Base-by-base conservation (phyloP, 2,888 invertebrate genomes). In the Caenorhabditis japonica region DNA sequence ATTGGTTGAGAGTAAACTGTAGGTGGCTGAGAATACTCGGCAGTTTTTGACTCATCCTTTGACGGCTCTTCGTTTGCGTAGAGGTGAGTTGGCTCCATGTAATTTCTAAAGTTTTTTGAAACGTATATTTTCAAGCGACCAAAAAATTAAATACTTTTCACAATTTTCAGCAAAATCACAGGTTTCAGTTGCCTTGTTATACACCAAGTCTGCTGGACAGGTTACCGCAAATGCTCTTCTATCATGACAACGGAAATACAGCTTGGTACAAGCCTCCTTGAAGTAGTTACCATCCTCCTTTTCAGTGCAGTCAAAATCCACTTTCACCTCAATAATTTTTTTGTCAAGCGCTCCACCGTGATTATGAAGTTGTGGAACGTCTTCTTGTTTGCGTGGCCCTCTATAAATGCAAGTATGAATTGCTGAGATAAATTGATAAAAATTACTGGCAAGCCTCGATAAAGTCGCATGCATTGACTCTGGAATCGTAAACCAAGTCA, bases 381-480 rank as follows among this genome's bases (percentile, higher is more conserved):
- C 44, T 44, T 53, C 59, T 44, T 46, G 68, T 12, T 41, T 43
- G 3, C 62, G 34, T 44, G 55, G 41, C 5, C 44, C 46, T 21
- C 74, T 74, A 38, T 12, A 56, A 44, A 12, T 23, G 27, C 39
- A 47, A 25, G 5, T 10, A 30, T 30, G 5, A 36, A 2, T 13
- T 19, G 12, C 15, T 3, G 13, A 8, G 8, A n/a, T 19, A 47
- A 15, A 25, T 21, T 3, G 27, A 7, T 15, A 46, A 46, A 36
- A 7, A 21, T 3, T 17, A 76, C 74, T 59, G 44, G 73, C 80
- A 80, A 17, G 43, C 39, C 0, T 52, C 62, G n/a, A 55, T 43
- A 19, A 52, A 77, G 12, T 76, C 78, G 17, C 80, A 80, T 12
- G 74, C 43, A 7, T 43, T 36, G 36, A 71, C 44, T 53, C 80